phyloP scores from a whole-genome alignment of 2,797 vertebrate species.

The Chaetophractus vellerosus region DNA sequence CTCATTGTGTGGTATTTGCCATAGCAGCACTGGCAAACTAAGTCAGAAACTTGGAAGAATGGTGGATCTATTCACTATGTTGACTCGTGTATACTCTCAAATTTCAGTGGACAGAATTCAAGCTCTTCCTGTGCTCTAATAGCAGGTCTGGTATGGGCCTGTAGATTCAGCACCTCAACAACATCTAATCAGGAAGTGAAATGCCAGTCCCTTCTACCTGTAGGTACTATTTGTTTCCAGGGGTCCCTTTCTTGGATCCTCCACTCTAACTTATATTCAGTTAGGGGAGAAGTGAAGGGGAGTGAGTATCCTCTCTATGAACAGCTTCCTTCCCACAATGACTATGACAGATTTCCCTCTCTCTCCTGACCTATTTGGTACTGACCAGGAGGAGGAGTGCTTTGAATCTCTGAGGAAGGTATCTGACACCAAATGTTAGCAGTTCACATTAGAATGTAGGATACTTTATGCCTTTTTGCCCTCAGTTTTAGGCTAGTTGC shows the following conservation, averaged over 20 bases:
- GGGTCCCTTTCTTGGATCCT: not conserved
- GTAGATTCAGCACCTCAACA: not conserved
- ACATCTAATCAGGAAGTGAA: not conserved
- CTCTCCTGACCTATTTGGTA: not conserved
- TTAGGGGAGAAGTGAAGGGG: not conserved
- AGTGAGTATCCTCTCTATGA: conserved; percentile 17
- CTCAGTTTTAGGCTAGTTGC: not conserved
- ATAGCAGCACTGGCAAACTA: no score
- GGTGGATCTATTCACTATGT: not conserved
- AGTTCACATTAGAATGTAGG: not conserved
- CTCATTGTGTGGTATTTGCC: no score
- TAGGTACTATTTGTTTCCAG: not conserved
- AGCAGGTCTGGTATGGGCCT: not conserved
- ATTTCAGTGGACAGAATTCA: not conserved
- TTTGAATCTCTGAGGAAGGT: conserved; percentile 17
- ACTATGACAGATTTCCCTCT: not conserved
- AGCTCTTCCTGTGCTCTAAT: not conserved
- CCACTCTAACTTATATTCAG: conserved; percentile 24
- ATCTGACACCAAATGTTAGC: not conserved
- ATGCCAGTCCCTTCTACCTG: not conserved
- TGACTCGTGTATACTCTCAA: not conserved
- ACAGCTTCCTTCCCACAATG: not conserved
- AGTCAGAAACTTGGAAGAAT: not conserved
- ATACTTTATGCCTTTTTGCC: not conserved
- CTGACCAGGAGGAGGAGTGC: not conserved